Evolutionary conservation across 2,888 invertebrate genomes (phyloP), one percentile per base, ranked within the genome.

Genomic region (Temnothorax rugatulus): DNA sequence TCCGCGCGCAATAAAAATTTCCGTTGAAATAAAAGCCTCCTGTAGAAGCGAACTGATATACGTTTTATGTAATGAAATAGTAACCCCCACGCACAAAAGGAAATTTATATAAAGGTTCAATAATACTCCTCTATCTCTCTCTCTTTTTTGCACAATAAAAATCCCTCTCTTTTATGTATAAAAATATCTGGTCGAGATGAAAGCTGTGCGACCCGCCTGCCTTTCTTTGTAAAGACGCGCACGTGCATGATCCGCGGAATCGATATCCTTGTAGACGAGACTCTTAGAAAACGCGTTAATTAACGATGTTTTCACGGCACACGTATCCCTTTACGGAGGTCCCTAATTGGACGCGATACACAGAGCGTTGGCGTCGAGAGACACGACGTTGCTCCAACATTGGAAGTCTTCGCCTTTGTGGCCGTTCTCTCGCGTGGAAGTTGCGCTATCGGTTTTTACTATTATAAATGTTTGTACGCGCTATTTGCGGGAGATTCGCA

Each of bases 281-380:
- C 15, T 29, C 13, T 47, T 2, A 34, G 1, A 38, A 73, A 73
- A 44, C 7, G 44, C 25, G 13, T 73, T 59, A 71, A 69, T 74
- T 74, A 61, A 13, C 18, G 29, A 44, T n/a, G 44, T 74, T 29
- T 74, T 57, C 44, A 44, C 15, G 52, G 54, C 13, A 38, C 50
- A 52, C 25, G 18, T 74, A 61, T 74, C 18, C 7, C n/a, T 61
- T 74, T 59, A 74, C 61, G 2, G 15, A 25, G 25, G 25, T 7
- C 41, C 41, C 41, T 73, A 41, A 74, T 73, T 73, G 59, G 25
- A 71, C 52, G 9, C 38, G 38, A 66, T 38, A 11, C 50, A 75
- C 1, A 11, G 50, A 25, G 38, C 34, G 21, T 11, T 29, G 34
- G 15, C n/a, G 34, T 21, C 25, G 13, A 38, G 47, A 47, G 15